Evolutionary conservation across 2,888 invertebrate species (phyloP).

Genomic region (Campopleginae sp.): DNA sequence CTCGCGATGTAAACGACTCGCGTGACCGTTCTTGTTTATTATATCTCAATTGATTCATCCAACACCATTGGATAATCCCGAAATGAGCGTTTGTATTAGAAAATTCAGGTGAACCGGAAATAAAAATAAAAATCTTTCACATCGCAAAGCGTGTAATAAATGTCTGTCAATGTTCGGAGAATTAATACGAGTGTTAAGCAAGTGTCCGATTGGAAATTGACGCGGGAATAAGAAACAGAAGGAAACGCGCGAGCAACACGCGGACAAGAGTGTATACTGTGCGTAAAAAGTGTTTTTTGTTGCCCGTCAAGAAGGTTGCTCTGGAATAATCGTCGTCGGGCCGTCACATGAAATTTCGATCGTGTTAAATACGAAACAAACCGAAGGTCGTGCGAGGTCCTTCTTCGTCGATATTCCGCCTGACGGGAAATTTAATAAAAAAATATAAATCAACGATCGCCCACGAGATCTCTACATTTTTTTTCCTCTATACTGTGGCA

Average conservation of each 20-base stretch:
- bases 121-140: not conserved
- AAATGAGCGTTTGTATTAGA: not conserved
- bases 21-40: conserved; percentile 38
- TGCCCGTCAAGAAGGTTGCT: not conserved
- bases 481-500: conserved; percentile 57
- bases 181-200: conserved; percentile 8
- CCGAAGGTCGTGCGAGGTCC: conserved; percentile 56
- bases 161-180: not conserved
- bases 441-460: conserved; percentile 18
- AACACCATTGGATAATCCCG: not conserved
- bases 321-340: conserved; percentile 45
- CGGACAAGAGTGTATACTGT: conserved; percentile 17
- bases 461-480: conserved; percentile 41
- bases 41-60: conserved; percentile 13
- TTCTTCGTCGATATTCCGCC: conserved; percentile 31
- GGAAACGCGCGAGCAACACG: conserved; percentile 1
- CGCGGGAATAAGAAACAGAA: not conserved
- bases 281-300: conserved; percentile 29
- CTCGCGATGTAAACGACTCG: conserved; percentile 50
- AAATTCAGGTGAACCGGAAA: not conserved
- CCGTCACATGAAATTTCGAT: conserved; percentile 30
- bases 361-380: conserved; percentile 25
- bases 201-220: conserved; percentile 17
- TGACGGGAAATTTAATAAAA: conserved; percentile 9
- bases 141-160: not conserved